phyloP scores from a whole-genome alignment of 2,888 invertebrate genomes.

The Hipparchia sbordonii region DNA sequence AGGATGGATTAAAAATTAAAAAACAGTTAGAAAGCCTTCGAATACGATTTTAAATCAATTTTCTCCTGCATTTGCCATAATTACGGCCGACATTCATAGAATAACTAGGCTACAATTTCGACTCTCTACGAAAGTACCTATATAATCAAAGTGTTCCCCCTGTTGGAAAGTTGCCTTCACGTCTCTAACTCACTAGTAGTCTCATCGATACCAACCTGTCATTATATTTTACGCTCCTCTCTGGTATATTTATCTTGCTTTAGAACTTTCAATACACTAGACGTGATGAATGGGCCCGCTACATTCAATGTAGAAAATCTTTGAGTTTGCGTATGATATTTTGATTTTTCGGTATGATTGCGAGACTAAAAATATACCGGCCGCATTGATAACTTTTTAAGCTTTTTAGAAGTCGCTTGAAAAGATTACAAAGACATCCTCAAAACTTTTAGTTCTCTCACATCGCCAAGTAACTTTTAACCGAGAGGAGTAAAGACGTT shows the following conservation, averaged over 20 bases:
- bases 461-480: too few relatives aligned
- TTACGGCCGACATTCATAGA: neutral
- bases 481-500: too few relatives aligned
- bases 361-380: neutral
- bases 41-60: neutral
- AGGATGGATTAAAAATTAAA: too few relatives aligned
- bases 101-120: conserved; percentile 9
- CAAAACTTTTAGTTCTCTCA: too few relatives aligned
- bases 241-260: conserved; percentile 7
- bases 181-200: neutral
- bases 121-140: conserved; percentile 7
- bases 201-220: conserved; percentile 23
- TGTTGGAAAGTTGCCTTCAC: conserved; percentile 34
- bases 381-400: too few relatives aligned
- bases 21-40: neutral
- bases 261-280: conserved; percentile 4
- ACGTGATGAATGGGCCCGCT: neutral
- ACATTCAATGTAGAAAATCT: neutral
- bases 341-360: neutral
- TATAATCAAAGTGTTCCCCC: conserved; percentile 29
- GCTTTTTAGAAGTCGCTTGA: too few relatives aligned
- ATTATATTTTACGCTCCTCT: conserved; percentile 1
- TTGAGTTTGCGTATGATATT: neutral
- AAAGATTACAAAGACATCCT: neutral
- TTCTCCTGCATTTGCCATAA: neutral